Evolutionary conservation across 2,797 vertebrate species (phyloP).

Genomic region (Hydrophis major): DNA sequence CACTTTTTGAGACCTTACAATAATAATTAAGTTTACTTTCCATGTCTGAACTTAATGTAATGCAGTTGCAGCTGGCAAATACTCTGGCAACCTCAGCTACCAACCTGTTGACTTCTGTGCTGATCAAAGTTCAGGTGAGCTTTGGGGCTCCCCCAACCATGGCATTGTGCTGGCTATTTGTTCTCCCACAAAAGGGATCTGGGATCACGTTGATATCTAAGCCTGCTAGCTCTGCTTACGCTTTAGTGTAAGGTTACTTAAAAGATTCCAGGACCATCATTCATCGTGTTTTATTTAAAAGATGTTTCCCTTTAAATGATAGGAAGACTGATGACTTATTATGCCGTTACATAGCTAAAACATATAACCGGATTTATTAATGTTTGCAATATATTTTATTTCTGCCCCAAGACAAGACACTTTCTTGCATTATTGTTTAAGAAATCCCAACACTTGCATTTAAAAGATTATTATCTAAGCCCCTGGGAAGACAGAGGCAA

Average conservation of each 20-base stretch:
- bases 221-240: not conserved
- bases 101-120: not conserved
- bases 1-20: not conserved
- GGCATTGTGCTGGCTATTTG: not conserved
- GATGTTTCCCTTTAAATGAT: not conserved
- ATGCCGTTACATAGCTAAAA: not conserved
- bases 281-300: not conserved
- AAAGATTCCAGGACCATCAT: not conserved
- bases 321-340: not conserved
- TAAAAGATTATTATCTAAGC: conserved; percentile 12
- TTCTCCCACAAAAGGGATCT: not conserved
- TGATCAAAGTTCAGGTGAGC: not conserved
- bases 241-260: not conserved
- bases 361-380: not conserved
- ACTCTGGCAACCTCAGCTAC: not conserved
- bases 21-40: not conserved
- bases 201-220: not conserved
- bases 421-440: not conserved
- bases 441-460: not conserved
- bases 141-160: not conserved
- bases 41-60: not conserved
- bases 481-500: not conserved
- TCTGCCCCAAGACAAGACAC: not conserved
- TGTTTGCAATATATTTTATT: not conserved
- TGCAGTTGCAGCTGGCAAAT: not conserved